Base-by-base conservation (phyloP, 2,888 invertebrate species). In the Ommatoiulus sabulosus region DNA sequence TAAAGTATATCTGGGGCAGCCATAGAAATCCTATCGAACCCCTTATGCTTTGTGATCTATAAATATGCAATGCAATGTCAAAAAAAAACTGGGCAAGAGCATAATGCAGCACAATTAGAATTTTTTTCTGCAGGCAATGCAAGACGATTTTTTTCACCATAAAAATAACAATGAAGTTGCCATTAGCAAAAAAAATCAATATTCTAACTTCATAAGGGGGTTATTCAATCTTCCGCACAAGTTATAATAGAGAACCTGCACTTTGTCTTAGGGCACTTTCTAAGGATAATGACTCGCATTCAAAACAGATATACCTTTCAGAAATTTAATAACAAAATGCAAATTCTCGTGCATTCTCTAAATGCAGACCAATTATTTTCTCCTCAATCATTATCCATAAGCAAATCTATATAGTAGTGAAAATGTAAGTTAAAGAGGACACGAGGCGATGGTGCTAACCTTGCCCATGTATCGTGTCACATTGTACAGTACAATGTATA, bases 171-270 rank as follows among this genome's bases (percentile, higher is more conserved):
- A 80, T 80, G 80, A 24, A 35, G 24, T 35, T 80, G 24, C 80
- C 80, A 80, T 80, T 80, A 80, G 80, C 80, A 80, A 24, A 15
- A 46, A 46, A 43, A 80, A 80, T 80, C 80, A 10, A 80, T 80
- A 80, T 35, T 80, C 15, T 35, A 24, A 24, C 80, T 80, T 80
- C 35, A 24, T 24, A 24, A 72, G 10, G 24, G 24, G 72, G n/a
- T 72, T 24, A n/a, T 80, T 35, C 10, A 35, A 24, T 43, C 80
- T 80, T 80, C 8, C 15, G 35, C 35, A 20, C 24, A 80, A 80
- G 24, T 35, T 80, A 35, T 80, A 80, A 35, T 43, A 80, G 80
- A 80, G 35, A 35, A 8, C 24, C 35, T 80, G 15, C 35, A 80
- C 80, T 10, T 35, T 80, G 80, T 80, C 35, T 12, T 43, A 80